Base-by-base conservation (phyloP, 2,888 invertebrate genomes). In the Eremobia ochroleuca region DNA sequence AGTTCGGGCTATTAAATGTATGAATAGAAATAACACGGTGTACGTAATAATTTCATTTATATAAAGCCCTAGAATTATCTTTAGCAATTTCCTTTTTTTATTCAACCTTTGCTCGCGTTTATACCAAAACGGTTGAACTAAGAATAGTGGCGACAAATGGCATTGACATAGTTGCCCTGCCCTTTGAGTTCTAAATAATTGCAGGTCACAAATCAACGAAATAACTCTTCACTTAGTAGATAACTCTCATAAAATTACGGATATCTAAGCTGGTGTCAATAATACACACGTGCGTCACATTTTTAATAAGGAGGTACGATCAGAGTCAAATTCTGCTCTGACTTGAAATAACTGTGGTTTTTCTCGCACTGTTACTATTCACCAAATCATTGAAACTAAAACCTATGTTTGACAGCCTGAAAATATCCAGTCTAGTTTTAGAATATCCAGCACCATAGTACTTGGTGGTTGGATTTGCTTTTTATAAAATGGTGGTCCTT, bases 111-210 rank as follows among this genome's bases (percentile, higher is more conserved):
- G 72, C 37, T 75, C 11, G 62, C 52, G 49, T 86, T 79, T 34
- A 86, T 79, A 77, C 82, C 77, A 87, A 88, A 84, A 75, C 79
- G 66, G 70, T 67, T 71, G 37, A 28, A 37, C 31, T 68, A n/a
- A 67, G 75, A 82, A 82, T 65, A 73, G 59, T 72, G 73, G 68
- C 18, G 67, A 55, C 69, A 72, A 88, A 87, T 81, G 88, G 75
- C 88, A 87, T 72, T 87, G 87, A 87, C 87, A 88, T 34, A 81
- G 49, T 81, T 87, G 82, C 68, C 68, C 78, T 85, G 77, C 81
- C 85, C 81, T 87, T 87, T 87, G 77, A 61, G 70, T 69, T 84
- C 78, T 86, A 67, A 88, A 84, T 84, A 81, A 64, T 67, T 58
- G 13, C 31, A 52, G 61, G 65, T 75, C 87, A 79, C 46, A 46